Conservation (phyloP, 2,797 vertebrate genomes). For the Danio albolineatus region DNA sequence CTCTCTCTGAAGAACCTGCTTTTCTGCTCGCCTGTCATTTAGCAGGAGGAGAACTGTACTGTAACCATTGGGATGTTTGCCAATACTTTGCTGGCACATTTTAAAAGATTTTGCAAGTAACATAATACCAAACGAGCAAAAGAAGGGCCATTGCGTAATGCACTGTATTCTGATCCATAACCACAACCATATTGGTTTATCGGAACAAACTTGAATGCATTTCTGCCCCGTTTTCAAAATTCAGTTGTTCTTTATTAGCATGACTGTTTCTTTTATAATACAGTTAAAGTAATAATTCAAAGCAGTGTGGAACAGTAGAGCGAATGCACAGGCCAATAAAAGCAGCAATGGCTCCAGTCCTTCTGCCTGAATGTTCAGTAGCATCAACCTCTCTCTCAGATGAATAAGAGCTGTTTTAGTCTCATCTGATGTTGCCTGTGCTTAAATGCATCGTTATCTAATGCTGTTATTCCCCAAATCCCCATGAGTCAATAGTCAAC, state of each 20-base stretch:
- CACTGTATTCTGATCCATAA: conserved; percentile 8
- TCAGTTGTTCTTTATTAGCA: conserved; percentile 11
- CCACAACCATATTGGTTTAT: conserved; percentile 18
- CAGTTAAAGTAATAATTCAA: conserved; percentile 21
- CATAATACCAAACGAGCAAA: conserved; percentile 1
- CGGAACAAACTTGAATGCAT: not conserved
- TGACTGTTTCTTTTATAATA: not conserved
- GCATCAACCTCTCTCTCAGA: conserved; percentile 38
- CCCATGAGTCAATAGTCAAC: conserved; percentile 56
- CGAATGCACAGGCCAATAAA: conserved; percentile 24
- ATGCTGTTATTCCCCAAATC: conserved; percentile 39
- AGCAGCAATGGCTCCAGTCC: not conserved
- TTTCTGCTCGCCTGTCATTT: conserved; percentile 33
- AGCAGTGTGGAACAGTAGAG: not conserved
- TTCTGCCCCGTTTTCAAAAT: conserved; percentile 20
- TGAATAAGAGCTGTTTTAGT: conserved; percentile 37
- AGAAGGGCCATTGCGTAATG: conserved; percentile 9
- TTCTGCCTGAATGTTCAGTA: conserved; percentile 36
- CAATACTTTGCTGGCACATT: conserved; percentile 23
- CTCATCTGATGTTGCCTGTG: conserved; percentile 43
- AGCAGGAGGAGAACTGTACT: not conserved
- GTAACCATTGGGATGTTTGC: conserved; percentile 18
- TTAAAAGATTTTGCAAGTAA: conserved; percentile 20
- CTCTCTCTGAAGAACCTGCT: not conserved
- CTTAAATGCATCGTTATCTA: conserved; percentile 62